A percentile compares a stretch with the other conserved stretches of the same genome.
Conservation (phyloP, 2,113 vertebrate species). For the Cyprinodon variegatus region DNA sequence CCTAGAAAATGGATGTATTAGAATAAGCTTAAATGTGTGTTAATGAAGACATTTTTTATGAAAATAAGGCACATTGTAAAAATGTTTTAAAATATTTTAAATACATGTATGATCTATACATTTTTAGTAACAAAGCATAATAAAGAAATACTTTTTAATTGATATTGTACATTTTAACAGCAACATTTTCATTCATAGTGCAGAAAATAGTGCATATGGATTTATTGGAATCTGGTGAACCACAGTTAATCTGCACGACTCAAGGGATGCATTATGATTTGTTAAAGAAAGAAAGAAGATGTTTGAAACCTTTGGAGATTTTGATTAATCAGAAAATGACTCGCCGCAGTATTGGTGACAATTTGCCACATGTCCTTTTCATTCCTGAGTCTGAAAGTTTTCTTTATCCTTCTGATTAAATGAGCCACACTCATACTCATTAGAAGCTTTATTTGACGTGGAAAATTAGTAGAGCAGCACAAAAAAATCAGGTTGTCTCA, state of each 20-base stretch:
- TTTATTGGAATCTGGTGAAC: background rate
- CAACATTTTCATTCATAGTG: background rate
- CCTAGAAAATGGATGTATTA: background rate
- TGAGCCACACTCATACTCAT: too few relatives aligned
- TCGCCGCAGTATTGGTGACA: background rate
- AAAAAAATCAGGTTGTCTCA: too few relatives aligned
- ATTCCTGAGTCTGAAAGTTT: background rate
- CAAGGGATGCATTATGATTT: too few relatives aligned
- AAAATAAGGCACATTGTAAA: background rate
- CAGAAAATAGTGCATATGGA: background rate
- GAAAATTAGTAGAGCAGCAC: too few relatives aligned
- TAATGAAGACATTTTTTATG: background rate
- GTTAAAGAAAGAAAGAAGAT: too few relatives aligned
- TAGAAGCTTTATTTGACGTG: too few relatives aligned
- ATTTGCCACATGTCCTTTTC: background rate
- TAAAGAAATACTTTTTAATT: background rate
- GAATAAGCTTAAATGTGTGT: conserved; percentile 2
- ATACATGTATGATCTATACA: background rate
- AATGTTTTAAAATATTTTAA: background rate
- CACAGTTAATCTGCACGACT: background rate
- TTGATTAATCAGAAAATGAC: background rate
- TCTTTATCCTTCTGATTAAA: background rate
- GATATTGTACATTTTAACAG: background rate
- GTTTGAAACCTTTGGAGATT: background rate
- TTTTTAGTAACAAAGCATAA: too few relatives aligned